These are phyloP conservation scores for Lasioglossum villosulum DNA, from an alignment of 2,888 invertebrate species.

Conservation along the genomic window DNA sequence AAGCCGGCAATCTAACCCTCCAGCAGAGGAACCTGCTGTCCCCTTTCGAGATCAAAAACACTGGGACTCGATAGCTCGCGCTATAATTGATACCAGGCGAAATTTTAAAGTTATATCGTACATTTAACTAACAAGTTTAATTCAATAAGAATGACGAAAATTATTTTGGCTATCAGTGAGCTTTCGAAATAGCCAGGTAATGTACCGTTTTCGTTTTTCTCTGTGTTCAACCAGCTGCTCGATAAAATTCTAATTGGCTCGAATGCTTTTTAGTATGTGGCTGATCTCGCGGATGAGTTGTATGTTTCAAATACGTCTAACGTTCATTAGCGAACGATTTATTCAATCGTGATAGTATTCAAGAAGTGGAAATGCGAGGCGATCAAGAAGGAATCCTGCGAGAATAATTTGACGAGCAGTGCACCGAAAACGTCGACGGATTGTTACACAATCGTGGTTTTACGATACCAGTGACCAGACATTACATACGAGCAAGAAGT, in stretches of 20 bases:
- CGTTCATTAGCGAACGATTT: background rate
- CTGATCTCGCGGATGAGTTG: background rate
- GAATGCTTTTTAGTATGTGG: background rate
- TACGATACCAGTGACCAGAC: background rate
- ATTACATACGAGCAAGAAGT: background rate
- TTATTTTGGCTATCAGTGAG: too few relatives aligned
- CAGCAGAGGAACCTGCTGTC: constrained; percentile 6
- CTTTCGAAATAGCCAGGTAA: too few relatives aligned
- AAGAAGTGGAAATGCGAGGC: background rate
- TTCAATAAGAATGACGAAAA: too few relatives aligned
- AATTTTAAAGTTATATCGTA: too few relatives aligned
- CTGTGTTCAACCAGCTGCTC: background rate
- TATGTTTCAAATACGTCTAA: background rate
- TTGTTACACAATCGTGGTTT: background rate
- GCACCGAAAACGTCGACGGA: too few relatives aligned
- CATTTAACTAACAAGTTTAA: too few relatives aligned
- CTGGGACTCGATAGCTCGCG: background rate
- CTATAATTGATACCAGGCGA: too few relatives aligned
- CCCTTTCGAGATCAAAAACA: background rate
- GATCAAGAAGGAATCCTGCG: background rate
- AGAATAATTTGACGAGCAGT: background rate
- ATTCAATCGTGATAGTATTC: background rate
- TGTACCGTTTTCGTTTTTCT: too few relatives aligned
- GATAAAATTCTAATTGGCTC: background rate
- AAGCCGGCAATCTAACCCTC: constrained; percentile 26